Evolutionary conservation across 2,888 invertebrate genomes (phyloP).

Genomic region (Troilus luridus): DNA sequence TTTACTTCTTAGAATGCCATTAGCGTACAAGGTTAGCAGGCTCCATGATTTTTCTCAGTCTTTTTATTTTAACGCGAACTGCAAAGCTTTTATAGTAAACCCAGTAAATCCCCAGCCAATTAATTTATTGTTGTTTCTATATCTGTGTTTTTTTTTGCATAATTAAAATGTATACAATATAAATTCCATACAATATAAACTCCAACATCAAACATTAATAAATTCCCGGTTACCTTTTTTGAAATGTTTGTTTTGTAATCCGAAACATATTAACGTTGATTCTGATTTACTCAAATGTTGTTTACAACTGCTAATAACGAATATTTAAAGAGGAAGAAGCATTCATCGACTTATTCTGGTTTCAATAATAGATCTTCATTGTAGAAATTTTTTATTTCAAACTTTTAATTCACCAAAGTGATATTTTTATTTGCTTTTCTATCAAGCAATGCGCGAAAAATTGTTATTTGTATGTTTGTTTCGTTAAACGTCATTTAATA

Average conservation of each 20-base stretch:
- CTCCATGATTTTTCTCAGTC: slow-evolving; percentile 18
- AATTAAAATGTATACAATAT: background rate
- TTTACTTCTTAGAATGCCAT: slow-evolving; percentile 23
- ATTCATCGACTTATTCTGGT: no score
- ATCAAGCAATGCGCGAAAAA: no score
- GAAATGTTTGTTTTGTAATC: background rate
- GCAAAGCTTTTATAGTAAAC: slow-evolving; percentile 28
- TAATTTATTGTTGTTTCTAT: background rate
- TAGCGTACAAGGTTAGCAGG: slow-evolving; percentile 44
- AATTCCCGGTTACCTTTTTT: background rate
- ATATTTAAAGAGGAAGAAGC: no score
- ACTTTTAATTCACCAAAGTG: no score
- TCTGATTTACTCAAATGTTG: background rate
- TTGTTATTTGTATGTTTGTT: no score
- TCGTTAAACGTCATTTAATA: no score
- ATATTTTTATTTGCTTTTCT: no score
- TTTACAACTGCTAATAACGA: no score
- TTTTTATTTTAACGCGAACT: slow-evolving; percentile 30
- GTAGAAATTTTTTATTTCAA: no score
- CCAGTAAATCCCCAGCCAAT: background rate
- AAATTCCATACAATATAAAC: background rate
- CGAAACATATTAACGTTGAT: background rate
- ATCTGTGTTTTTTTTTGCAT: background rate
- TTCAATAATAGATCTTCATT: no score
- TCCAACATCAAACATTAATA: background rate